Conservation (phyloP, 2,797 vertebrate genomes). For the Florisuga fusca region DNA sequence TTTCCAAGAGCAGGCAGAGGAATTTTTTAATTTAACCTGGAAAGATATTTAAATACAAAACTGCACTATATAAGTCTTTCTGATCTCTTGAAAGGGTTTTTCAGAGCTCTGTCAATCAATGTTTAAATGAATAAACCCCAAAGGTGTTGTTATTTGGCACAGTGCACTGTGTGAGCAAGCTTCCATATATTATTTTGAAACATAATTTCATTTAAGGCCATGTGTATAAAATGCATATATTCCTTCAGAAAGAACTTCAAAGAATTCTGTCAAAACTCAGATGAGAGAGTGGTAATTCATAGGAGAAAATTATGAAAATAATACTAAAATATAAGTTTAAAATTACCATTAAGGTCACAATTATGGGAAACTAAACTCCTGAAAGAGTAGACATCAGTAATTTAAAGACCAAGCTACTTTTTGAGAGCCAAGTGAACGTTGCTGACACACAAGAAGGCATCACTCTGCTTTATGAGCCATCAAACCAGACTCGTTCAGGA, state of each 20-base stretch:
- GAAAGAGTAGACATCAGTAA: neutral
- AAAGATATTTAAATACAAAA: neutral
- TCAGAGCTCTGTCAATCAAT: neutral
- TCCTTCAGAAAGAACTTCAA: neutral
- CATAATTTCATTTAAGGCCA: neutral
- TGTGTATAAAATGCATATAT: neutral
- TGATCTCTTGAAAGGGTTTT: neutral
- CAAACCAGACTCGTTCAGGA: neutral
- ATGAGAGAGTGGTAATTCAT: neutral
- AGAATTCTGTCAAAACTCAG: neutral
- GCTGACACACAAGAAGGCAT: neutral
- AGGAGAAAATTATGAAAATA: neutral
- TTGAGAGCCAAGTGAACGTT: neutral
- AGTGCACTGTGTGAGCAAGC: neutral
- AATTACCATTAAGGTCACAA: neutral
- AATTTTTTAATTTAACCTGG: neutral
- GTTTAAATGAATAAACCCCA: accelerated
- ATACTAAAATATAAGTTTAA: neutral
- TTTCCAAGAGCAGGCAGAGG: neutral
- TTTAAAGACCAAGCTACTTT: neutral
- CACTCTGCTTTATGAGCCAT: neutral
- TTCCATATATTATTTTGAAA: neutral
- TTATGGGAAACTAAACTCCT: neutral
- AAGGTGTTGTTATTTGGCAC: neutral
- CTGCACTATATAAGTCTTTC: neutral